A percentile compares a stretch with the other conserved stretches of the same genome.
These are phyloP conservation scores for Mimumesa dahlbomi DNA, from an alignment of 2,888 invertebrate genomes.

Conservation along the genomic window DNA sequence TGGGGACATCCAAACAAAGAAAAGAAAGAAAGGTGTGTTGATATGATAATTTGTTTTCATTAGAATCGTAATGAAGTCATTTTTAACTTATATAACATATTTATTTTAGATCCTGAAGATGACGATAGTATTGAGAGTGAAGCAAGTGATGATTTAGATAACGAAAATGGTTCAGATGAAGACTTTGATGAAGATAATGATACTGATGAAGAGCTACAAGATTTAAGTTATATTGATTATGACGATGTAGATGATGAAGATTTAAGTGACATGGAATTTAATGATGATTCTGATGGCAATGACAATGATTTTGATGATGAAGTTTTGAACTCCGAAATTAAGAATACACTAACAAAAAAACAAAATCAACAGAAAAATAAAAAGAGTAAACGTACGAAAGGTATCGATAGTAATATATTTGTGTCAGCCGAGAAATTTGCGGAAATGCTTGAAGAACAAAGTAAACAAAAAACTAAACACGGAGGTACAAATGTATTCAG, in stretches of 20 bases:
- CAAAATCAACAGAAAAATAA: constrained; percentile 54
- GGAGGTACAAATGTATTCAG: constrained; percentile 87
- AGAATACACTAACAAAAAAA: constrained; percentile 60
- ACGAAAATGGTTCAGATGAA: constrained; percentile 54
- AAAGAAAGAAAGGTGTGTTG: constrained; percentile 70
- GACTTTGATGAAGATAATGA: constrained; percentile 57
- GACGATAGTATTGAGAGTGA: constrained; percentile 50
- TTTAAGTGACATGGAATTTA: constrained; percentile 79
- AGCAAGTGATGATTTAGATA: constrained; percentile 64
- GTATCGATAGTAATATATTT: constrained; percentile 82
- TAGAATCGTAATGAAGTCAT: constrained; percentile 12
- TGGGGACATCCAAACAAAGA: constrained; percentile 77
- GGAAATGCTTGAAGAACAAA: constrained; percentile 91
- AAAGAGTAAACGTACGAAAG: constrained; percentile 38
- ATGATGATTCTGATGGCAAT: constrained; percentile 71
- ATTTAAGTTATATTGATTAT: constrained; percentile 69
- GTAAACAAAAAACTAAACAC: constrained; percentile 82
- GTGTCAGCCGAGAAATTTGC: constrained; percentile 95
- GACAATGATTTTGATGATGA: constrained; percentile 37
- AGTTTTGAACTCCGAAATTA: too few species aligned
- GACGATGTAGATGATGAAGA: constrained; percentile 79
- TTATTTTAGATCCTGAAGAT: constrained; percentile 15
- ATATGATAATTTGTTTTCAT: background rate
- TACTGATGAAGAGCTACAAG: constrained; percentile 64
- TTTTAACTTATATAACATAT: constrained; percentile 5